A percentile compares a stretch with the other conserved stretches of the same genome.
These are phyloP conservation scores for Peromyscus californicus DNA, from an alignment of 2,113 vertebrate species.

Conservation along the genomic window DNA sequence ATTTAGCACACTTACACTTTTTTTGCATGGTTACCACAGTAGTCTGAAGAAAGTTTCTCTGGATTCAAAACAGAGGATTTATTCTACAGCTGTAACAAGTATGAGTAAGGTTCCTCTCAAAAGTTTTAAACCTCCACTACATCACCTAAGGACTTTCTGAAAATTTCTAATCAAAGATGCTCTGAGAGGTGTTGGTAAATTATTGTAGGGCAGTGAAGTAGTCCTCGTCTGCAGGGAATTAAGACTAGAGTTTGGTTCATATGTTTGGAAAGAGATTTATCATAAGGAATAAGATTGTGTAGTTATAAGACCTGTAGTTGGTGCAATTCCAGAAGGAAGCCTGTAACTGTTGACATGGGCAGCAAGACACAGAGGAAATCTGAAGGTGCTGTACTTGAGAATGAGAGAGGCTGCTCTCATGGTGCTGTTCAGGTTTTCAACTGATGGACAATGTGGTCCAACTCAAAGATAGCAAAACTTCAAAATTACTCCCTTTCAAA, in stretches of 20 bases:
- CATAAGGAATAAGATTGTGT: neutral
- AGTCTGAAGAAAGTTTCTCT: neutral
- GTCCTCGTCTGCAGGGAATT: neutral
- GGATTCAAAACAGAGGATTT: neutral
- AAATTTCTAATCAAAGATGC: neutral
- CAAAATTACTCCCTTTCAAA: neutral
- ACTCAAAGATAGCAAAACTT: neutral
- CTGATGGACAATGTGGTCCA: neutral
- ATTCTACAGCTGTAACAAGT: neutral
- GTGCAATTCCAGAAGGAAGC: neutral
- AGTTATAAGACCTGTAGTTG: neutral
- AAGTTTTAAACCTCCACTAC: neutral
- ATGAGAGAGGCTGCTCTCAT: neutral
- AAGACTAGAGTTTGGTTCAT: neutral
- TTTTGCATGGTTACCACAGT: neutral
- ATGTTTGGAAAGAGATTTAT: neutral
- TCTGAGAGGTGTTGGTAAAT: neutral
- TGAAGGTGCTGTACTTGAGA: too few relatives aligned
- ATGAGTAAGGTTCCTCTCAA: neutral
- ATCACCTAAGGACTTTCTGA: neutral
- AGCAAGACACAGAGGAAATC: rapidly evolving
- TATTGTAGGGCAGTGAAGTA: rapidly evolving
- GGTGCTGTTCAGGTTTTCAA: neutral
- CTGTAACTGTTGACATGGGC: neutral
- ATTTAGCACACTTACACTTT: neutral